phyloP scores from a whole-genome alignment of 2,797 vertebrate genomes.

The Cottoperca gobio region DNA sequence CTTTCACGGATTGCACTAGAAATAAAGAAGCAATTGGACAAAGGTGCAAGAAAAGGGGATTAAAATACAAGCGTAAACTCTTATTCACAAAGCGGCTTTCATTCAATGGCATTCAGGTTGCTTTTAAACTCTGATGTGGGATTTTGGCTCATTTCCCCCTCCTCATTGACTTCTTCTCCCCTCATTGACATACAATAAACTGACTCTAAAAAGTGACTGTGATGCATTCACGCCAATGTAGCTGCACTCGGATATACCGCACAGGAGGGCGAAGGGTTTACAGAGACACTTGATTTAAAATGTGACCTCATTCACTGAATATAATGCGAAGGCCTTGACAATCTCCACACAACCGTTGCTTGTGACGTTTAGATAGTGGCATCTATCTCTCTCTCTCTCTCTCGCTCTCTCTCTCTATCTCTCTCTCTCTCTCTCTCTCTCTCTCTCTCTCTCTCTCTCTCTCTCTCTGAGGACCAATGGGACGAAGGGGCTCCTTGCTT shows the following conservation, averaged over 20 bases:
- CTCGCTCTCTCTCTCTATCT: conserved; percentile 36
- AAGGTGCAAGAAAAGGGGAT: conserved; percentile 24
- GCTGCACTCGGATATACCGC: conserved; percentile 34
- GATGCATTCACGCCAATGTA: conserved; percentile 56
- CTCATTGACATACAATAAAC: conserved; percentile 44
- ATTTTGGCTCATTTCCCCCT: conserved; percentile 19
- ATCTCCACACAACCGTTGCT: conserved; percentile 72
- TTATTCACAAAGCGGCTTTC: conserved; percentile 32
- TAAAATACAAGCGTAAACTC: conserved; percentile 2
- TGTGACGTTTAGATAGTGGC: conserved; percentile 36
- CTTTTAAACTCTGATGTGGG: conserved; percentile 33
- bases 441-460: conserved; percentile 53
- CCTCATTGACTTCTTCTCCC: conserved; percentile 28
- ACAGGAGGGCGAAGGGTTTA: conserved; percentile 45
- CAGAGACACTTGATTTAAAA: conserved; percentile 49
- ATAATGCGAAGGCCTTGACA: conserved; percentile 80
- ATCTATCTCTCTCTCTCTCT: conserved; percentile 46
- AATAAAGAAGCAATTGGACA: conserved; percentile 36
- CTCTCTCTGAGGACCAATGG: conserved; percentile 70
- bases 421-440: conserved; percentile 49
- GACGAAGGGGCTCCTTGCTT: conserved; percentile 80
- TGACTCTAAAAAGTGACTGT: conserved; percentile 40
- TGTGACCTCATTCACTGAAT: conserved; percentile 56
- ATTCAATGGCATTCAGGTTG: conserved; percentile 23
- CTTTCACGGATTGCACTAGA: conserved; percentile 56